Base-by-base conservation (phyloP, 2,888 invertebrate species). In the Phasia obesa region DNA sequence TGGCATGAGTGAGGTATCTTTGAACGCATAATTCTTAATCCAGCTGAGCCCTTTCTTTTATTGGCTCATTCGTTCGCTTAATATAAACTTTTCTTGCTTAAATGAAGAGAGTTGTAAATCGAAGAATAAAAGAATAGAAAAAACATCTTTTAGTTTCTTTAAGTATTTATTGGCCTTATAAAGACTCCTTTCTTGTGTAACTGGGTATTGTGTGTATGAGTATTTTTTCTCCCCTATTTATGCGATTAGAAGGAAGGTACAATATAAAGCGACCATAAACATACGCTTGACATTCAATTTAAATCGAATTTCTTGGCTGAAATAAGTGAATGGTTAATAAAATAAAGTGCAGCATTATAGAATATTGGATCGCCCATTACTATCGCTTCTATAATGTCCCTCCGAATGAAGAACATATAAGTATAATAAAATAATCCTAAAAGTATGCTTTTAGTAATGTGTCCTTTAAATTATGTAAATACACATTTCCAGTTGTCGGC, bases 11-110 rank as follows among this genome's bases (percentile, higher is more conserved):
- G 31, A 4, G 81, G 81, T 79, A 77, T 79, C 84, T 85, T 83
- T 84, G 85, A 69, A 85, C 85, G 84, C 85, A 85, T 85, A 85
- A 76, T 85, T 83, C 81, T 83, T 75, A 84, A 85, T 77, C 70
- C 81, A 78, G 77, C 80, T 79, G 85, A 76, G 76, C 71, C 77
- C 70, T 71, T 65, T 47, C 6, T 15, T 27, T 55, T 23, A 15
- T 51, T 13, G 35, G 35, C 27, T 44, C 19, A 23, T 60, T 27
- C 11, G 31, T 71, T 49, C 31, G 23, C 13, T 73, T 73, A 42
- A 35, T 49, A 35, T 4, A 9, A 57, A 71, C 17, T 57, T 71
- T 71, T 64, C 64, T 57, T 64, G 19, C 55, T 49, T 25, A 23
- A 70, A 42, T 42, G 47, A 65, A 35, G 2, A 51, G 6, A 62